Evolutionary conservation across 2,888 invertebrate species (phyloP).

Genomic region (Melinaea menophilus): DNA sequence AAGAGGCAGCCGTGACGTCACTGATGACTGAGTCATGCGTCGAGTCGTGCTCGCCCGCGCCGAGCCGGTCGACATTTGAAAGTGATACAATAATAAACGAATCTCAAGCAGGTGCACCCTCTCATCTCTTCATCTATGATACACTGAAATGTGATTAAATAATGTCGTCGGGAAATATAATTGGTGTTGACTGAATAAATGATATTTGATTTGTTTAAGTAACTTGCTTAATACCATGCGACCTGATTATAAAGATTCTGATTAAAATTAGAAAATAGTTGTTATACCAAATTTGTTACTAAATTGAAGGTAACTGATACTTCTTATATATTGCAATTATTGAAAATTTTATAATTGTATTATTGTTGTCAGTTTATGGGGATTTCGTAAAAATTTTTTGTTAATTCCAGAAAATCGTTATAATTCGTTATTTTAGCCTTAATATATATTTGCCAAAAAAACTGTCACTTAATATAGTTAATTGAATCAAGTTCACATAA

Average conservation of each 20-base stretch:
- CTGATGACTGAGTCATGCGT: slow-evolving; percentile 26
- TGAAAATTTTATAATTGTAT: too few relatives aligned
- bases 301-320: too few relatives aligned
- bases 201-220: neutral
- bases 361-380: too few relatives aligned
- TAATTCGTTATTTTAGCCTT: too few relatives aligned
- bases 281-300: too few relatives aligned
- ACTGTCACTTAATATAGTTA: neutral
- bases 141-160: neutral
- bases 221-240: neutral
- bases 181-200: neutral
- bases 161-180: neutral
- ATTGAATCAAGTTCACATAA: neutral
- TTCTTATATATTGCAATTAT: too few relatives aligned
- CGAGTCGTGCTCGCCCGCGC: slow-evolving; percentile 32
- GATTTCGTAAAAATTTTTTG: too few relatives aligned
- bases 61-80: slow-evolving; percentile 28
- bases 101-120: slow-evolving; percentile 26
- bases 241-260: too few relatives aligned
- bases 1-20: slow-evolving; percentile 1
- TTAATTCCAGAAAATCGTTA: too few relatives aligned
- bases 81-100: slow-evolving; percentile 13
- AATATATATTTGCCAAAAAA: too few relatives aligned
- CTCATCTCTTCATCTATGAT: slow-evolving; percentile 1
- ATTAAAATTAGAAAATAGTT: too few relatives aligned